Percentiles rank a stretch among this genome's conserved stretches.
These are phyloP conservation scores for Byasa hedistus DNA, from an alignment of 2,888 invertebrate genomes.

Conservation along the genomic window DNA sequence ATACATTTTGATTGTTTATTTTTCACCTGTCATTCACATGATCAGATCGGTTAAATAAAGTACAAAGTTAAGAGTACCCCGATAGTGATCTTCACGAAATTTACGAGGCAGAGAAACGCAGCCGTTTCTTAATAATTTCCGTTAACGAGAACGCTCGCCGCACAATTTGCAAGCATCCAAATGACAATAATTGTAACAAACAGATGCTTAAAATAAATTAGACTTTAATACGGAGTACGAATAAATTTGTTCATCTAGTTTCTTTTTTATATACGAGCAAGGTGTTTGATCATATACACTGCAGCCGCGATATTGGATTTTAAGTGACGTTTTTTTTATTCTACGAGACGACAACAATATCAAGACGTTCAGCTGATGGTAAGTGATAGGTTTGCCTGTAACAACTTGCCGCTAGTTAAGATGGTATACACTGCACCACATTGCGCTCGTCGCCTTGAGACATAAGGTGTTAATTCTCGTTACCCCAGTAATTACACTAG, in stretches of 20 bases:
- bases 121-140: constrained; percentile 10
- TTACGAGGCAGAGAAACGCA: constrained; percentile 9
- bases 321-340: too few relatives aligned
- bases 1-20: not conserved
- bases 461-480: too few relatives aligned
- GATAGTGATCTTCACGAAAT: constrained; percentile 1
- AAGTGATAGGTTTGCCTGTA: too few relatives aligned
- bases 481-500: too few relatives aligned
- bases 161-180: constrained; percentile 39
- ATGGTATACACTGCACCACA: too few relatives aligned
- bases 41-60: constrained; percentile 11
- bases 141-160: constrained; percentile 41
- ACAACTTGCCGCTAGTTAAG: too few relatives aligned
- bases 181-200: constrained; percentile 55
- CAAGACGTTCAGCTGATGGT: too few relatives aligned
- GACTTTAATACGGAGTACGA: constrained; percentile 40
- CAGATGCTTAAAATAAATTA: constrained; percentile 46
- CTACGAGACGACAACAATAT: too few relatives aligned
- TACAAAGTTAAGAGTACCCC: not conserved
- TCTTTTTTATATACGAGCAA: too few relatives aligned
- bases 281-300: too few relatives aligned
- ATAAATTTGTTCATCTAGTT: constrained; percentile 32
- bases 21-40: not conserved
- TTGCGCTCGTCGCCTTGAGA: too few relatives aligned
- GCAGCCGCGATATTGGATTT: too few relatives aligned